Conservation (phyloP, 2,113 vertebrate genomes). For the Podocnemis expansa region DNA sequence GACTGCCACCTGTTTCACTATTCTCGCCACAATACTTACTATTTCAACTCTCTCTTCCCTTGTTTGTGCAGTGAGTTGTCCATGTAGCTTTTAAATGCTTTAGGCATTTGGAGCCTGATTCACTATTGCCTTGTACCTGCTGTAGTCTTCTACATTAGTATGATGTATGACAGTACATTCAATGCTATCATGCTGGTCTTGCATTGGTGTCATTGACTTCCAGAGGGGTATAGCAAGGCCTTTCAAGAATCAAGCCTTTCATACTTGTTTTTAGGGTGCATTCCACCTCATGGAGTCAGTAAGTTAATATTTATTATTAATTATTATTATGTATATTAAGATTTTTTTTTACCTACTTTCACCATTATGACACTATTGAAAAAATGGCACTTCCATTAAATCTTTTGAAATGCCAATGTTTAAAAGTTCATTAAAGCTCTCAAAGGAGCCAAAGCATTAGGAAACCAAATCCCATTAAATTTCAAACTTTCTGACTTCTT, state of each 20-base stretch:
- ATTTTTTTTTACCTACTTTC: background rate
- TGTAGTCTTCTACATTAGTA: background rate
- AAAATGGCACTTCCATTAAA: slow-evolving; percentile 67
- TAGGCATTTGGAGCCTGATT: background rate
- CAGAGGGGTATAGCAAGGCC: background rate
- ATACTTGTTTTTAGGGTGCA: background rate
- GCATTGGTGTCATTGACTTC: background rate
- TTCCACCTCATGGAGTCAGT: background rate
- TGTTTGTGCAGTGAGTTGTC: background rate
- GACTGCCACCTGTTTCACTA: background rate
- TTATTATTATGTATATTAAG: background rate
- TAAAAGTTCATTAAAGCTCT: slow-evolving; percentile 57
- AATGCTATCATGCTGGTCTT: background rate
- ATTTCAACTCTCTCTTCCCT: background rate
- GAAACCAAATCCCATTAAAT: background rate
- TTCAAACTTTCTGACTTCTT: background rate
- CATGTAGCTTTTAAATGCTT: background rate
- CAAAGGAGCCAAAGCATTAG: slow-evolving; percentile 23
- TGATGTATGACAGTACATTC: background rate
- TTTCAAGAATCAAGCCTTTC: background rate
- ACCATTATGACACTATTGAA: background rate
- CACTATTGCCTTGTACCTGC: background rate
- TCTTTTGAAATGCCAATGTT: slow-evolving; percentile 59
- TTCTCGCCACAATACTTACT: background rate
- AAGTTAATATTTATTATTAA: too few relatives aligned